Base-by-base conservation (phyloP, 2,888 invertebrate species). In the Trichopria drosophilae region DNA sequence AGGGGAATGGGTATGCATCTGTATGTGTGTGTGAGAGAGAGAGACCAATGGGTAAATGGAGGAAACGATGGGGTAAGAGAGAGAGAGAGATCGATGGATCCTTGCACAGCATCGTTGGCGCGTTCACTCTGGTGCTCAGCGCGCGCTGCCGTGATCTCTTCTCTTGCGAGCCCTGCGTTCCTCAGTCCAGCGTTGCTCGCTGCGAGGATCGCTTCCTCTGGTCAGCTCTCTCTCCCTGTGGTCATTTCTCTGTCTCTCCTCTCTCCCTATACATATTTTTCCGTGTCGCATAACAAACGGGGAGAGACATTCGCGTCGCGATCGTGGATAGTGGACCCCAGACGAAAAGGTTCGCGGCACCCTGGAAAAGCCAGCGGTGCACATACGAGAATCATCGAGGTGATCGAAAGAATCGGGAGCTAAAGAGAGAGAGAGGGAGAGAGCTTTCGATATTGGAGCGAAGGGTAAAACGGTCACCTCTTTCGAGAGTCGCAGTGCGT, bases 171-270 rank as follows among this genome's bases (percentile, higher is more conserved):
- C n/a, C n/a, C n/a, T n/a, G n/a, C n/a, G n/a, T n/a, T n/a, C n/a
- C n/a, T 47, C 43, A 50, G 50, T 50, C 37, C 32, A 28, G 50
- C 43, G 43, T 37, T 43, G 24, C 31, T 46, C 51, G 45, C 37
- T 43, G 29, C 28, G 45, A 35, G 35, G 43, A 31, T 39, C 53
- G 39, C 20, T 40, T 34, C 26, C 47, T 47, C 34, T n/a, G n/a
- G n/a, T n/a, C n/a, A n/a, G 13, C 40, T n/a, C n/a, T n/a, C n/a
- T n/a, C n/a, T n/a, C n/a, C n/a, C n/a, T n/a, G 10, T 26, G 12
- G 13, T 26, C 20, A 6, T 23, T 10, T 28, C 7, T 18, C n/a
- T 23, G n/a, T 12, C 18, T 23, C 15, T 28, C 41, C 19, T 16
- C 13, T 12, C 24, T n/a, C 40, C n/a, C 18, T 15, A 7, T 13